Percentiles rank a stretch among this genome's conserved stretches.
These are phyloP conservation scores for Spea bombifrons DNA, from an alignment of 2,113 vertebrate genomes.

Conservation along the genomic window DNA sequence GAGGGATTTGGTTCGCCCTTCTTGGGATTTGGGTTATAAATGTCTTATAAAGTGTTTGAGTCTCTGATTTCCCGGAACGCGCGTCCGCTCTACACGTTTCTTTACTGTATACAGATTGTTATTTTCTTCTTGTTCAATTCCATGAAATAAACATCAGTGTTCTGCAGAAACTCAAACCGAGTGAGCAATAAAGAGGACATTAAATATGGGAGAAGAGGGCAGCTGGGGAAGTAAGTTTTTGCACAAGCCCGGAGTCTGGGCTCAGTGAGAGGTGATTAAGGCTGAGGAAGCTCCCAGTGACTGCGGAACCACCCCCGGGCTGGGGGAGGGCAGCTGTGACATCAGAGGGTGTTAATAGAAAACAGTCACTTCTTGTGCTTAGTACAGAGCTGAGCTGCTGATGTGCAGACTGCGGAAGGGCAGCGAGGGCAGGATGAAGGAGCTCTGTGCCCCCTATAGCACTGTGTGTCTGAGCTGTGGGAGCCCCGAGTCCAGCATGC, in stretches of 20 bases:
- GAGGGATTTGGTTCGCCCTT: too few species aligned
- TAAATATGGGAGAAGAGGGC: background rate
- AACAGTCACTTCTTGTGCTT: conserved; percentile 33
- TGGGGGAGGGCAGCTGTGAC: conserved; percentile 61
- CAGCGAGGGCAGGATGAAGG: conserved; percentile 70
- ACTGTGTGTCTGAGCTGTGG: conserved; percentile 52
- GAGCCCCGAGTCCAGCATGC: conserved; percentile 58
- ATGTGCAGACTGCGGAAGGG: conserved; percentile 54
- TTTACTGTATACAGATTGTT: too few species aligned
- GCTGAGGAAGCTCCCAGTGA: conserved; percentile 50
- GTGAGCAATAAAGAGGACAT: background rate
- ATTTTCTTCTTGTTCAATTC: background rate
- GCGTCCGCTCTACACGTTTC: background rate
- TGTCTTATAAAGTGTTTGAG: too few species aligned
- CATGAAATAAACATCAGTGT: background rate
- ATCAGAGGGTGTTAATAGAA: conserved; percentile 51
- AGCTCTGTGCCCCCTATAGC: conserved; percentile 64
- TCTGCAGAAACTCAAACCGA: background rate
- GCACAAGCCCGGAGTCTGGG: background rate
- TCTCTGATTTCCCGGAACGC: too few species aligned
- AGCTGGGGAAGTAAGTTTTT: conserved; percentile 20
- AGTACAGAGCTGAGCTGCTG: conserved; percentile 51
- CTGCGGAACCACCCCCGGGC: conserved; percentile 31
- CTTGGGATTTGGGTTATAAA: too few species aligned
- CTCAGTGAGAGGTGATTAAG: conserved; percentile 45